phyloP scores from a whole-genome alignment of 2,797 vertebrate species.

The Tachyglossus aculeatus region DNA sequence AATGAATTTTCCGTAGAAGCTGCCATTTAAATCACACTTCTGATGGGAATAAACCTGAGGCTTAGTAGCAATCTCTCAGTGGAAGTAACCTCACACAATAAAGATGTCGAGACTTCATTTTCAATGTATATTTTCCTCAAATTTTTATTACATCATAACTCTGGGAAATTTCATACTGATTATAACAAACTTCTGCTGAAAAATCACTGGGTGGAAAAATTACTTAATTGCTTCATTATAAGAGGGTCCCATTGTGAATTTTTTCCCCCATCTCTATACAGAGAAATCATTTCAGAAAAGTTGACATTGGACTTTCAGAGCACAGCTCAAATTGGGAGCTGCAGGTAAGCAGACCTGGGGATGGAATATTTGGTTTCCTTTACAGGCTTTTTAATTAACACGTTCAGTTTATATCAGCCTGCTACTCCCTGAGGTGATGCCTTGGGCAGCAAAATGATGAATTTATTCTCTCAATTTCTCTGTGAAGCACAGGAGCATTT shows the following conservation, averaged over 20 bases:
- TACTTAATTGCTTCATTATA: neutral
- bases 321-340: conserved; percentile 13
- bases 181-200: neutral
- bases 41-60: too few relatives aligned
- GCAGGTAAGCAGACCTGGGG: conserved; percentile 40
- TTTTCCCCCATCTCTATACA: neutral
- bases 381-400: conserved; percentile 67
- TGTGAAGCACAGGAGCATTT: conserved; percentile 44
- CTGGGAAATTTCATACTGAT: neutral
- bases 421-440: conserved; percentile 27
- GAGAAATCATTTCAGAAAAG: neutral
- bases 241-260: neutral
- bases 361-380: conserved; percentile 34
- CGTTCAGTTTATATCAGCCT: conserved; percentile 52
- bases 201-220: neutral
- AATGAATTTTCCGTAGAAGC: too few relatives aligned
- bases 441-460: conserved; percentile 44
- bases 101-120: neutral
- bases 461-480: conserved; percentile 45
- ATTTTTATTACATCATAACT: neutral
- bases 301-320: conserved; percentile 27
- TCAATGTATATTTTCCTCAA: neutral
- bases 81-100: too few relatives aligned
- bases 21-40: too few relatives aligned
- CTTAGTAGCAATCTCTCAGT: too few relatives aligned